Evolutionary conservation across 2,797 vertebrate species (phyloP).

Genomic region (Sebastiscus tertius): DNA sequence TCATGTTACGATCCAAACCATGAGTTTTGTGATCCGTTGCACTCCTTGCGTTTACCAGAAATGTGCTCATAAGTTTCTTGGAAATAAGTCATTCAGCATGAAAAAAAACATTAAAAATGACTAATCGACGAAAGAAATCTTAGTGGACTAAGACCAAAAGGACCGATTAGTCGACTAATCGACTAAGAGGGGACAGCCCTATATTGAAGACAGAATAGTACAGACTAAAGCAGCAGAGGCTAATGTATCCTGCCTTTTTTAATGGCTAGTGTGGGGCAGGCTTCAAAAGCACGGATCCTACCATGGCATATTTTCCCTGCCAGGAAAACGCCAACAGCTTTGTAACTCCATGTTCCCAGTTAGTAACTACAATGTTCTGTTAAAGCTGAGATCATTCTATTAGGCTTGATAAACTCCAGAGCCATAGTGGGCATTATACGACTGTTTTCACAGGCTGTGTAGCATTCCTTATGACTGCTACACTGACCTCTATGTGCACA

Average conservation of each 20-base stretch:
- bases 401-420: not conserved
- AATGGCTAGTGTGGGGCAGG: not conserved
- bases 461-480: not conserved
- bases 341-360: not conserved
- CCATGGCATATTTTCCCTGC: not conserved
- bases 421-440: not conserved
- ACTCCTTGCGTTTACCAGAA: too few relatives aligned
- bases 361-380: not conserved
- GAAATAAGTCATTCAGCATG: too few relatives aligned
- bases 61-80: too few relatives aligned
- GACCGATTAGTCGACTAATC: too few relatives aligned
- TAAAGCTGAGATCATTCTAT: not conserved
- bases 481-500: not conserved
- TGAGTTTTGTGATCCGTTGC: too few relatives aligned
- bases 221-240: too few relatives aligned
- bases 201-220: too few relatives aligned
- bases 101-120: too few relatives aligned
- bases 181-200: too few relatives aligned
- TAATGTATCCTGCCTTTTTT: not conserved
- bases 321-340: not conserved
- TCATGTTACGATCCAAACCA: too few relatives aligned
- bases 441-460: not conserved
- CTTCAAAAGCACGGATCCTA: not conserved
- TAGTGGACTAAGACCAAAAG: too few relatives aligned
- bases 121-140: too few relatives aligned